Evolutionary conservation across 2,888 invertebrate species (phyloP).

Genomic region (Hypolimnas misippus): DNA sequence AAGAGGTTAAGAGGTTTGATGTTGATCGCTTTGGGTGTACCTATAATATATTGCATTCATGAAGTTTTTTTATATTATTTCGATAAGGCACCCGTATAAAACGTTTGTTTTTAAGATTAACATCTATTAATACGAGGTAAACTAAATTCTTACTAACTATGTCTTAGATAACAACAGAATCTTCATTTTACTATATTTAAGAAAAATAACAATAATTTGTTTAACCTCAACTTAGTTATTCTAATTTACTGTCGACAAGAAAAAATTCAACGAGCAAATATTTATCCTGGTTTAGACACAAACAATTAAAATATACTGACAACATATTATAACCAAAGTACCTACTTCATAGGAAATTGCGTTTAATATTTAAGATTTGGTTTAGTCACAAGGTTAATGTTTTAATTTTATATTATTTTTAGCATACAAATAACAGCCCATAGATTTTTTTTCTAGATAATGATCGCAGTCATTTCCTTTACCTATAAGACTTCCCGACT

Average conservation of each 20-base stretch:
- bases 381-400: not conserved
- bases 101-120: not conserved
- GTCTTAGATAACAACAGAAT: not conserved
- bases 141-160: not conserved
- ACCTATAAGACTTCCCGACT: conserved; percentile 43
- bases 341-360: too few relatives aligned
- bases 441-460: conserved; percentile 23
- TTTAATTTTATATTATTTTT: conserved; percentile 10
- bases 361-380: not conserved
- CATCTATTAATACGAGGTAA: not conserved
- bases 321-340: too few relatives aligned
- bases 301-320: too few relatives aligned
- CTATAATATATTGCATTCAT: conserved; percentile 4
- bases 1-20: conserved; percentile 41
- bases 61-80: conserved; percentile 8
- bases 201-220: too few relatives aligned
- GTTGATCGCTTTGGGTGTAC: not conserved
- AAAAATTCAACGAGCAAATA: too few relatives aligned
- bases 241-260: too few relatives aligned
- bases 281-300: too few relatives aligned
- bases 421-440: conserved; percentile 18
- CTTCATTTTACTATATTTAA: too few relatives aligned
- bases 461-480: conserved; percentile 26
- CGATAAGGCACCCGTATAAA: not conserved
- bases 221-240: too few relatives aligned